Percentiles rank a stretch among this genome's conserved stretches.
Conservation (phyloP, 2,888 invertebrate species). For the Pecten maximus region DNA sequence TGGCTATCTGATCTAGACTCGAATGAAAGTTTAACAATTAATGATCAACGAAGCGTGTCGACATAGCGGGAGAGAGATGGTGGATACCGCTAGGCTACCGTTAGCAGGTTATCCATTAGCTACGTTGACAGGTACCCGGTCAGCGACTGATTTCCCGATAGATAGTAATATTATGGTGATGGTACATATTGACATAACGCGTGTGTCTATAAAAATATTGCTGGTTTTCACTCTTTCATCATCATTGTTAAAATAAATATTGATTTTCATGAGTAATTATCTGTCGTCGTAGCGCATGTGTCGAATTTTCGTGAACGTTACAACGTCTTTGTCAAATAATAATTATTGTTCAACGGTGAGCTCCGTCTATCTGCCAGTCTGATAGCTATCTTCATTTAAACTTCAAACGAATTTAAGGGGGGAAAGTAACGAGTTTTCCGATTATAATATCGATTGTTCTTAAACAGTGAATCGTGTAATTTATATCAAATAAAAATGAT, state of each 20-base stretch:
- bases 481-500: too few relatives aligned
- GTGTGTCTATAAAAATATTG: background rate
- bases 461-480: too few relatives aligned
- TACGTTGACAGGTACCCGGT: background rate
- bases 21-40: constrained; percentile 18
- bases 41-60: background rate
- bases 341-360: background rate
- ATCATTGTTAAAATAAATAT: background rate
- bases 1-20: constrained; percentile 14
- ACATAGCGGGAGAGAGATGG: background rate
- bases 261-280: background rate
- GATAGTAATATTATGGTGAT: background rate
- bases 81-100: constrained; percentile 10
- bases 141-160: background rate
- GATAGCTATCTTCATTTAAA: background rate
- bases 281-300: background rate
- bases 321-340: background rate
- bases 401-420: background rate
- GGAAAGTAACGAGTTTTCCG: background rate
- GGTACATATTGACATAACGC: background rate
- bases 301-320: background rate
- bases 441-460: too few relatives aligned
- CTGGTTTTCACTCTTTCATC: background rate
- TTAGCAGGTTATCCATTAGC: background rate
- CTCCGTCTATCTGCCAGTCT: background rate